phyloP scores from a whole-genome alignment of 2,797 vertebrate genomes.

The Glyptemys insculpta region DNA sequence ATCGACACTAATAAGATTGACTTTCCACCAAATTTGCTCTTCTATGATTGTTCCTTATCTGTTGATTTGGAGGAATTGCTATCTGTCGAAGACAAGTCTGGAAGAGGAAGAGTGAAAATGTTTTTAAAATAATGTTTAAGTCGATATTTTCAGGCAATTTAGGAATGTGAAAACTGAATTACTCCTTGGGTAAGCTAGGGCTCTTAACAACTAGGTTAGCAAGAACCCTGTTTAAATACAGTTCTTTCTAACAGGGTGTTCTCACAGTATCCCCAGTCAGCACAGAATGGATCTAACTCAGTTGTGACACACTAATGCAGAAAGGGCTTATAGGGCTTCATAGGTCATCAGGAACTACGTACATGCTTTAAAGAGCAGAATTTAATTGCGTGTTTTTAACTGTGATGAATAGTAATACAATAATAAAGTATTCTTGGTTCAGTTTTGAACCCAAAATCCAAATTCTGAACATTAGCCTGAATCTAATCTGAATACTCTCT shows the following conservation, averaged over 20 bases:
- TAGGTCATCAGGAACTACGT: not conserved
- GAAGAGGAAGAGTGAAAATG: not conserved
- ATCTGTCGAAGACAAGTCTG: not conserved
- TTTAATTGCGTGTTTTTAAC: not conserved
- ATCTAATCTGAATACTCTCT: not conserved
- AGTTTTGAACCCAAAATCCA: not conserved
- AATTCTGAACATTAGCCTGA: not conserved
- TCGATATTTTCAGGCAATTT: not conserved
- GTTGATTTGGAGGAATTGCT: not conserved
- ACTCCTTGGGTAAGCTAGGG: not conserved
- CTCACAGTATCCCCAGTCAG: not conserved
- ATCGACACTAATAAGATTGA: not conserved
- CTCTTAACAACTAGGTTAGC: too few relatives aligned
- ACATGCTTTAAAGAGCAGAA: not conserved
- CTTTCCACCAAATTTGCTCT: not conserved
- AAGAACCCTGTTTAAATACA: not conserved
- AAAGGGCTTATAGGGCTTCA: not conserved
- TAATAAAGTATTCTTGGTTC: not conserved
- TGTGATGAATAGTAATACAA: not conserved
- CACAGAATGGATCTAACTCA: not conserved
- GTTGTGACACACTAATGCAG: not conserved
- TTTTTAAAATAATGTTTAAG: fast-evolving
- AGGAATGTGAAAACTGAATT: not conserved
- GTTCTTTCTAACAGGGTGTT: not conserved
- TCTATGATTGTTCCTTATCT: fast-evolving